phyloP scores from a whole-genome alignment of 2,888 invertebrate genomes.

The Ferdinandea cuprea region DNA sequence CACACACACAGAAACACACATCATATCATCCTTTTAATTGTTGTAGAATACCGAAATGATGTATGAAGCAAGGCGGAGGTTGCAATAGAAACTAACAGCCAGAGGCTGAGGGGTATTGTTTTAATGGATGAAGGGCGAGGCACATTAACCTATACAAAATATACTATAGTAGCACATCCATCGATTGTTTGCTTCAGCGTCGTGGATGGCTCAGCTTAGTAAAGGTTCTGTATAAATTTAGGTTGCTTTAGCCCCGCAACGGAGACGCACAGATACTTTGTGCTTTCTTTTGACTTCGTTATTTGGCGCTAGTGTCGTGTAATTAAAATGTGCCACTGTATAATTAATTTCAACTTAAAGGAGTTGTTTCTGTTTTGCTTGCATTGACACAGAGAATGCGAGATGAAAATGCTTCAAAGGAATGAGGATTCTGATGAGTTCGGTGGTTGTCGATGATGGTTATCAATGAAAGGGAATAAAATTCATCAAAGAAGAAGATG shows the following conservation, averaged over 20 bases:
- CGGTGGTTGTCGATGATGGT: neutral
- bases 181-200: neutral
- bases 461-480: neutral
- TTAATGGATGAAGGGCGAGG: neutral
- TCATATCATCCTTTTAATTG: slow-evolving; percentile 21
- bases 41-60: slow-evolving; percentile 31
- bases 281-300: slow-evolving; percentile 19
- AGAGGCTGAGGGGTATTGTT: neutral
- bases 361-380: neutral
- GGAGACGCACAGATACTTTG: neutral
- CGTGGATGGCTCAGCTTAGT: slow-evolving; percentile 1
- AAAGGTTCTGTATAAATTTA: slow-evolving; percentile 7
- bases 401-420: neutral
- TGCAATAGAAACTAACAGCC: neutral
- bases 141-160: neutral
- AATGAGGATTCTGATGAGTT: neutral
- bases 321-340: slow-evolving; percentile 36
- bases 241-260: neutral
- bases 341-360: slow-evolving; percentile 37
- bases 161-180: neutral
- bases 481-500: slow-evolving; percentile 5
- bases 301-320: slow-evolving; percentile 28
- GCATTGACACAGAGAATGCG: neutral
- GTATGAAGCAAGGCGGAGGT: neutral
- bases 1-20: slow-evolving; percentile 8